Evolutionary conservation across 2,113 vertebrate species (phyloP), one percentile per base, ranked within the genome.

Genomic region (Acanthochromis polyacanthus): DNA sequence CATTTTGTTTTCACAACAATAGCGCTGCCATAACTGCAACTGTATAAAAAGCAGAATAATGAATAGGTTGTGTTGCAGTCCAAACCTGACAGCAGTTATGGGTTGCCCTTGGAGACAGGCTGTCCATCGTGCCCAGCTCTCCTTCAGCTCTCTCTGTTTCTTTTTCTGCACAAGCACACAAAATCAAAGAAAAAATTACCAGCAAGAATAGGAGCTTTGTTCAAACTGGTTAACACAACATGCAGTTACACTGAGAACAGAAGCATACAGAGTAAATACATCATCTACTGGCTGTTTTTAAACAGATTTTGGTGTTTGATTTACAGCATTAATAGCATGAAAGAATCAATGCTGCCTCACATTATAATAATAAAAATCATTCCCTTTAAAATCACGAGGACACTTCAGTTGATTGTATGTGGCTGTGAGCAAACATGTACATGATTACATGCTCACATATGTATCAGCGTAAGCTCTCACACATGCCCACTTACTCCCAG

Each of bases 101-200:
- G 94, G 94, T 89, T 95, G 94, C 68, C 94, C 93, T 78, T 90
- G 88, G 84, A 94, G 88, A 93, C 92, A 92, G 84, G 94, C 94
- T 28, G 94, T 93, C 94, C 94, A 95, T 82, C 94, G 94, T 72
- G 94, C 94, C 94, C 94, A 95, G 62, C 50, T 89, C 71, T 91
- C 66, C 64, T 88, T 94, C 90, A 95, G 88, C 40, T 94, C 92
- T 75, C 71, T 88, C 83, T 94, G 93, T 77, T 92, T 94, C 85
- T 69, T 91, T 93, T 94, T 95, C 94, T 95, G 69, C 79, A 79
- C 53, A 75, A 85, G 74, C 60, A 60, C 23, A 62, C n/a, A 32
- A 74, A 67, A 68, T 32, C 48, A 52, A 74, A 78, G 20, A 10
- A 76, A 25, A 25, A 87, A 78, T 60, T 45, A 70, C 38, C 11